Conservation (phyloP, 2,113 vertebrate genomes). For the Arenaria interpres region DNA sequence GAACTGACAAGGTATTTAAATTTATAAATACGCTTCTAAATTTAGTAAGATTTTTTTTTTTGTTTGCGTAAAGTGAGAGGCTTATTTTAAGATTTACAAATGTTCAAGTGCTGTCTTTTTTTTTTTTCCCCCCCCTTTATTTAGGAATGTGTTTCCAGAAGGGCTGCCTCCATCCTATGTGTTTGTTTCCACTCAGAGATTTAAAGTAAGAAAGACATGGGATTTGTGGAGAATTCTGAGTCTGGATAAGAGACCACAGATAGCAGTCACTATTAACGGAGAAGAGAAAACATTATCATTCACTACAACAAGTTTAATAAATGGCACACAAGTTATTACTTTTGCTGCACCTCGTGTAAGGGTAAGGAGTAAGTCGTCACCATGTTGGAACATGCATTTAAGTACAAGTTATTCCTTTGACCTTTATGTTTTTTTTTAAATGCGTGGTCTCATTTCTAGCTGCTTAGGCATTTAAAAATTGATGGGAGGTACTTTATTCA, state of each 20-base stretch:
- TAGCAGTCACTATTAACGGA: constrained; percentile 91
- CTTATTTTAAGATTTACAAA: neutral
- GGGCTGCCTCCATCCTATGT: constrained; percentile 97
- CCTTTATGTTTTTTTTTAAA: neutral
- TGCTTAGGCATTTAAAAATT: neutral
- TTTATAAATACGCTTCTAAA: neutral
- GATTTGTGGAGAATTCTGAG: constrained; percentile 94
- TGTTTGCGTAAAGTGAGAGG: neutral
- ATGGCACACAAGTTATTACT: constrained; percentile 84
- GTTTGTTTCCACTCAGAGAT: constrained; percentile 93
- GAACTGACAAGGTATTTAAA: constrained; percentile 86
- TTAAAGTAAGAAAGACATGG: constrained; percentile 92
- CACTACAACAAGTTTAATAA: constrained; percentile 87
- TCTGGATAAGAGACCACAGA: constrained; percentile 86
- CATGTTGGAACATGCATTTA: neutral
- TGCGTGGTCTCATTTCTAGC: neutral
- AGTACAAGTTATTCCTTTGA: neutral
- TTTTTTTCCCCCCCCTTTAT: neutral
- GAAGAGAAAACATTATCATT: constrained; percentile 84
- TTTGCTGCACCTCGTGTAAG: constrained; percentile 81
- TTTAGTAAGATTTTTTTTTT: neutral
- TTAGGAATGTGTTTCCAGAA: constrained; percentile 91
- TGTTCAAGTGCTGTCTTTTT: neutral
- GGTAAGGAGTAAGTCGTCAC: constrained; percentile 70
- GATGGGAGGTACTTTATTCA: neutral